A percentile compares a stretch with the other conserved stretches of the same genome.
These are phyloP conservation scores for Laspeyria flexula DNA, from an alignment of 2,888 invertebrate genomes.

Conservation along the genomic window DNA sequence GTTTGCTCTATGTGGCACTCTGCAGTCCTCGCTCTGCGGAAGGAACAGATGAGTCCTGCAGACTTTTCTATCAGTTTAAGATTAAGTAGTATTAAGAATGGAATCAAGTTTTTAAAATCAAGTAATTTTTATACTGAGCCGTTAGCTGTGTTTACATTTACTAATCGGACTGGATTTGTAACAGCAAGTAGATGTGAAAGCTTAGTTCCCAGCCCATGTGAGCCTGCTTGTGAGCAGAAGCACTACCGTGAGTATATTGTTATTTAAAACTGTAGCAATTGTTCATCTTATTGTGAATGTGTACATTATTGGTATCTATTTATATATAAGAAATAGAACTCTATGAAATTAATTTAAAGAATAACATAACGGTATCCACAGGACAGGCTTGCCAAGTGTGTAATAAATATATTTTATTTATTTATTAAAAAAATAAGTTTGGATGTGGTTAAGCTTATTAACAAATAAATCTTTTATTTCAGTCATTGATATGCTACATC, in stretches of 20 bases:
- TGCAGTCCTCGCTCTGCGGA: conserved; percentile 63
- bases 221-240: conserved; percentile 63
- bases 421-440: too few relatives aligned
- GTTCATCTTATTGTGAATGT: too few relatives aligned
- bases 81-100: conserved; percentile 45
- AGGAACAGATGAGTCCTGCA: conserved; percentile 62
- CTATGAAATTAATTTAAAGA: too few relatives aligned
- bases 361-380: too few relatives aligned
- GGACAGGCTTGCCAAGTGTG: too few relatives aligned
- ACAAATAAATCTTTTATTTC: too few relatives aligned
- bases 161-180: conserved; percentile 58
- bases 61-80: conserved; percentile 68
- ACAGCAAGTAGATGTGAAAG: conserved; percentile 56
- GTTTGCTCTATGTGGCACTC: conserved; percentile 75
- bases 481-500: conserved; percentile 73
- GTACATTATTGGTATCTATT: too few relatives aligned
- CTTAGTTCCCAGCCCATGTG: conserved; percentile 61
- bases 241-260: conserved; percentile 69
- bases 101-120: conserved; percentile 62
- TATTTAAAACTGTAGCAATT: neutral
- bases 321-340: too few relatives aligned
- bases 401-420: too few relatives aligned
- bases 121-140: conserved; percentile 66
- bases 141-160: conserved; percentile 67
- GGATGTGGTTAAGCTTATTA: too few relatives aligned